phyloP scores from a whole-genome alignment of 2,888 invertebrate species.

The Ctenicera cuprea region DNA sequence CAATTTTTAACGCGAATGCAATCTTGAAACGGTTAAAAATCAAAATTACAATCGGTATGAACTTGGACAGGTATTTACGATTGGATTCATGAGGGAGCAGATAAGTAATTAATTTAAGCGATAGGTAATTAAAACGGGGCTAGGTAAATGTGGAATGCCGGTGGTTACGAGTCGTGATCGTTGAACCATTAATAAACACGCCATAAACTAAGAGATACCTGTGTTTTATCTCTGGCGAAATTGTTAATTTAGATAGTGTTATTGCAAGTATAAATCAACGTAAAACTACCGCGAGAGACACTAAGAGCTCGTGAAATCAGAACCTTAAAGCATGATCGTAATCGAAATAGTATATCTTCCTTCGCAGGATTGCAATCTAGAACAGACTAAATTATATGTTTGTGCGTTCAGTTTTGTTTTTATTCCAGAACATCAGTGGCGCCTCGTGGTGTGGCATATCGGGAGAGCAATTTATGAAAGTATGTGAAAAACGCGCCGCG shows the following conservation, averaged over 20 bases:
- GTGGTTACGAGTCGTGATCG: conserved; percentile 31
- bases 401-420: not conserved
- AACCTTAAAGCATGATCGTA: conserved; percentile 1
- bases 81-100: conserved; percentile 26
- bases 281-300: conserved; percentile 21
- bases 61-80: conserved; percentile 17
- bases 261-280: conserved; percentile 17
- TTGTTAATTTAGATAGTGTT: conserved; percentile 32
- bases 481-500: too few relatives aligned
- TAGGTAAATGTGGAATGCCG: conserved; percentile 30
- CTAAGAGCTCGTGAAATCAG: conserved; percentile 16
- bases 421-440: too few relatives aligned
- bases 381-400: not conserved
- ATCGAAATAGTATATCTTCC: not conserved
- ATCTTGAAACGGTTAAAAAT: conserved; percentile 3
- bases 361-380: not conserved
- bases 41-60: conserved; percentile 10
- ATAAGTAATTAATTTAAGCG: conserved; percentile 36
- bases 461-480: too few relatives aligned
- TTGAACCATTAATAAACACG: conserved; percentile 39
- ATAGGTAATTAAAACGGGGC: conserved; percentile 32
- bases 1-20: not conserved
- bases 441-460: too few relatives aligned
- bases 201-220: conserved; percentile 31
- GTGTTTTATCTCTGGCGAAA: conserved; percentile 31